Evolutionary conservation across 2,888 invertebrate genomes (phyloP).

Genomic region (Criorhina ranunculi): DNA sequence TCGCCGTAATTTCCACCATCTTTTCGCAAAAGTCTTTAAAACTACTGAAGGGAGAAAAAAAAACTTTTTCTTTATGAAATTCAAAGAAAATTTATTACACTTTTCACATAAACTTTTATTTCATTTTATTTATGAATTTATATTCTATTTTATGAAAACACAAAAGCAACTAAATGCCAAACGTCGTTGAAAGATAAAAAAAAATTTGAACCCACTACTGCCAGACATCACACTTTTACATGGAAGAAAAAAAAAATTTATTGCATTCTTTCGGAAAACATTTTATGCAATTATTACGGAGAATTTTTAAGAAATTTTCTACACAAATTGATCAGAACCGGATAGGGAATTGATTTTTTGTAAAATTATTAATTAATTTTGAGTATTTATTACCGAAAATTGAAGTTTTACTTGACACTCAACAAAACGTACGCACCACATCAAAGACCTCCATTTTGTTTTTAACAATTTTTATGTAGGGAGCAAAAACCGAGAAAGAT

Average conservation of each 20-base stretch:
- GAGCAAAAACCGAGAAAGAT: conserved; percentile 74
- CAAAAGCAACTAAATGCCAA: conserved; percentile 52
- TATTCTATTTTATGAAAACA: conserved; percentile 9
- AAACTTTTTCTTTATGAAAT: conserved; percentile 32
- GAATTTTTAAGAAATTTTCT: conserved; percentile 75
- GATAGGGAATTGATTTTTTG: conserved; percentile 77
- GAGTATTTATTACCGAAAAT: conserved; percentile 83
- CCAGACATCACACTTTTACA: conserved; percentile 72
- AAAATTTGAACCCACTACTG: conserved; percentile 41
- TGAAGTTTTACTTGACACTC: conserved; percentile 82
- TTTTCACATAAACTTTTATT: conserved; percentile 21
- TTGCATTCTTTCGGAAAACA: conserved; percentile 79
- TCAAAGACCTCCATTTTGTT: conserved; percentile 85
- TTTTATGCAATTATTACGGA: conserved; percentile 80
- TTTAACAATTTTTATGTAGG: conserved; percentile 79
- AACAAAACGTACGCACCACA: conserved; percentile 84
- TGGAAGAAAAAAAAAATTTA: conserved; percentile 30
- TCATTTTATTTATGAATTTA: conserved; percentile 7
- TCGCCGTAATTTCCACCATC: conserved; percentile 75
- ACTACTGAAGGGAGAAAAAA: conserved; percentile 42
- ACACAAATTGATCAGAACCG: conserved; percentile 78
- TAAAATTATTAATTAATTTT: conserved; percentile 80
- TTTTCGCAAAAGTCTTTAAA: conserved; percentile 73
- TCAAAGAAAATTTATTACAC: conserved; percentile 5
- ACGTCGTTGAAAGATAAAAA: conserved; percentile 22